Conservation (phyloP, 2,888 invertebrate genomes). For the Tinea semifulvella region DNA sequence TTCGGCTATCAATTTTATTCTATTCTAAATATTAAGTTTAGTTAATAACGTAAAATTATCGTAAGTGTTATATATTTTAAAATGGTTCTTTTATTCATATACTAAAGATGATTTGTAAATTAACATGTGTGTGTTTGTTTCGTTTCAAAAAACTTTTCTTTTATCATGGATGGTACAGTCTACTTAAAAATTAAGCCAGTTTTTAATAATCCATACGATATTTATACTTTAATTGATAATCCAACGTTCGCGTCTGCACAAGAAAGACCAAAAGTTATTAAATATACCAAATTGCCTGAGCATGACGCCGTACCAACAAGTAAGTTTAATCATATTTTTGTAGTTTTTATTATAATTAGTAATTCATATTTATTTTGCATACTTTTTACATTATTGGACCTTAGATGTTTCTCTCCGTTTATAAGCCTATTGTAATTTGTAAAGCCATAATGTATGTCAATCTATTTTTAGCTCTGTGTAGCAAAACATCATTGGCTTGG, state of each 20-base stretch:
- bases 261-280: slow-evolving; percentile 39
- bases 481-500: too few relatives aligned
- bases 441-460: too few relatives aligned
- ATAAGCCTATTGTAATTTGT: too few relatives aligned
- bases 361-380: neutral
- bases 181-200: slow-evolving; percentile 34
- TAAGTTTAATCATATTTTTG: slow-evolving; percentile 23
- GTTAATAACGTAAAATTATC: too few relatives aligned
- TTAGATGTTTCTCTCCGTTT: too few relatives aligned
- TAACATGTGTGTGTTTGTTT: neutral
- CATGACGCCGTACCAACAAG: slow-evolving; percentile 39
- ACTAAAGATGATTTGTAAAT: too few relatives aligned
- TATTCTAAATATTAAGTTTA: too few relatives aligned
- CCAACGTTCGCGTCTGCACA: slow-evolving; percentile 28
- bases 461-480: too few relatives aligned
- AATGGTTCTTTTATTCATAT: too few relatives aligned
- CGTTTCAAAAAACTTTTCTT: neutral
- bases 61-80: too few relatives aligned
- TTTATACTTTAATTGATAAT: slow-evolving; percentile 34
- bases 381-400: too few relatives aligned
- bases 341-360: neutral
- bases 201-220: slow-evolving; percentile 32
- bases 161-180: slow-evolving; percentile 52
- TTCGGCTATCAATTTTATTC: too few relatives aligned
- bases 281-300: slow-evolving; percentile 51